These are phyloP conservation scores for Chrosomus eos DNA, from an alignment of 2,797 vertebrate genomes.

Conservation along the genomic window DNA sequence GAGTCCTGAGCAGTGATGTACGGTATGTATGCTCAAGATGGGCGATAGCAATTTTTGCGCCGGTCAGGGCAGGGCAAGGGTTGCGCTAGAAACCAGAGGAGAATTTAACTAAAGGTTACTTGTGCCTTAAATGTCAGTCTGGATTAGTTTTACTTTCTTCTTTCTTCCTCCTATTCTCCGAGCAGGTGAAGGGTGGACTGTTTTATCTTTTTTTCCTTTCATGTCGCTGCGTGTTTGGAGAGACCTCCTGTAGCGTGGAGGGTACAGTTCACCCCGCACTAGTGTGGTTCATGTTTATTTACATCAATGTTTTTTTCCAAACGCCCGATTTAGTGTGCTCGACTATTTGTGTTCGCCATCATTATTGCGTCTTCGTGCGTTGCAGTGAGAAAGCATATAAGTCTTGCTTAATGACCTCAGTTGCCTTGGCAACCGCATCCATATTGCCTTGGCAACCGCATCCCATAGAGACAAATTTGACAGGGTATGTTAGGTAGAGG, in stretches of 20 bases:
- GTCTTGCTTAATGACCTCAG: constrained; percentile 74
- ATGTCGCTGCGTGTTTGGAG: constrained; percentile 31
- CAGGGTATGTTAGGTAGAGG: constrained; percentile 53
- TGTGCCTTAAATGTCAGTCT: constrained; percentile 39
- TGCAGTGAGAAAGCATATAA: constrained; percentile 69
- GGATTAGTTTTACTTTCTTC: constrained; percentile 30
- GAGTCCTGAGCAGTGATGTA: constrained; percentile 5
- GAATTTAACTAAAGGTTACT: constrained; percentile 39
- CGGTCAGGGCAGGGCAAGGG: constrained; percentile 1
- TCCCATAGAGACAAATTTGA: constrained; percentile 73
- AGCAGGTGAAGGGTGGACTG: constrained; percentile 25
- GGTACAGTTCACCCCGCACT: constrained; percentile 33
- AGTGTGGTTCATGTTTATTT: constrained; percentile 46
- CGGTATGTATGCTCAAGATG: constrained; percentile 15
- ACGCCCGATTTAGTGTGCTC: constrained; percentile 11
- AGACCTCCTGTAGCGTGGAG: constrained; percentile 37
- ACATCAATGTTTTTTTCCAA: constrained; percentile 28
- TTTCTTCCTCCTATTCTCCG: background rate
- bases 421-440: constrained; percentile 74
- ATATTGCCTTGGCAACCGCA: constrained; percentile 74
- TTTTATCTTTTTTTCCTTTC: constrained; percentile 39
- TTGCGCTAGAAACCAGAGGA: constrained; percentile 11
- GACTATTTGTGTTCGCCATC: constrained; percentile 32
- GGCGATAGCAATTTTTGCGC: background rate
- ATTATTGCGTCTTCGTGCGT: constrained; percentile 59